Conservation (phyloP, 2,888 invertebrate species). For the Iphiclides podalirius region DNA sequence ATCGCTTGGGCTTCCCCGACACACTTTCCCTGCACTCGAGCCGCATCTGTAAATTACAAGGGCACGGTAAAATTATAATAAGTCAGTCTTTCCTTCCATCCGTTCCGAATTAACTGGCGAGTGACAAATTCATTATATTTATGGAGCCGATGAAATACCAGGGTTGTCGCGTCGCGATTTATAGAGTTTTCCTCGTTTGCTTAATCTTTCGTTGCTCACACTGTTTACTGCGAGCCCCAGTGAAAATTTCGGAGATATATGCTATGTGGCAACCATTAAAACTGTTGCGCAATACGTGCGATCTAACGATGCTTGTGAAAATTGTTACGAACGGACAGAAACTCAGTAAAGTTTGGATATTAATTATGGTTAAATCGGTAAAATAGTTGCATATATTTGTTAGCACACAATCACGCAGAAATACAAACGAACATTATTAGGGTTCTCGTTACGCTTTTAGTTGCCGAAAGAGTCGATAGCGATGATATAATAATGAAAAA, state of each 20-base stretch:
- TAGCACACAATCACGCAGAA: not conserved
- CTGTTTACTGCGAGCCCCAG: not conserved
- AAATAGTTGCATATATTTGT: too few species aligned
- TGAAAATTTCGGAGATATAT: not conserved
- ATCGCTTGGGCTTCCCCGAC: conserved; percentile 5
- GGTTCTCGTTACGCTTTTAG: too few species aligned
- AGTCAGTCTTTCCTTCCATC: conserved; percentile 40
- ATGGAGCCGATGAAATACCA: conserved; percentile 41
- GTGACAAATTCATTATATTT: conserved; percentile 59
- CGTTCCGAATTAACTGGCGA: conserved; percentile 46
- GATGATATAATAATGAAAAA: too few species aligned
- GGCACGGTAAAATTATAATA: conserved; percentile 45
- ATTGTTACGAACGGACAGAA: too few species aligned
- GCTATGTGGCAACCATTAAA: too few species aligned
- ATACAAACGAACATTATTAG: not conserved
- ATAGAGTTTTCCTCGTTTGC: conserved; percentile 23
- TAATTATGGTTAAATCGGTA: too few species aligned
- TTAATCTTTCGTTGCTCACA: conserved; percentile 14
- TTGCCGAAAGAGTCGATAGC: too few species aligned
- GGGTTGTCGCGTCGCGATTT: conserved; percentile 38
- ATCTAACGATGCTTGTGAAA: too few species aligned
- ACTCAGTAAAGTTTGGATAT: too few species aligned
- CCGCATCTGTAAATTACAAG: conserved; percentile 32
- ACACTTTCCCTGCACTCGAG: conserved; percentile 25
- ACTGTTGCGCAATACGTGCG: too few species aligned